phyloP scores from a whole-genome alignment of 2,113 vertebrate genomes.

The Perccottus glenii region DNA sequence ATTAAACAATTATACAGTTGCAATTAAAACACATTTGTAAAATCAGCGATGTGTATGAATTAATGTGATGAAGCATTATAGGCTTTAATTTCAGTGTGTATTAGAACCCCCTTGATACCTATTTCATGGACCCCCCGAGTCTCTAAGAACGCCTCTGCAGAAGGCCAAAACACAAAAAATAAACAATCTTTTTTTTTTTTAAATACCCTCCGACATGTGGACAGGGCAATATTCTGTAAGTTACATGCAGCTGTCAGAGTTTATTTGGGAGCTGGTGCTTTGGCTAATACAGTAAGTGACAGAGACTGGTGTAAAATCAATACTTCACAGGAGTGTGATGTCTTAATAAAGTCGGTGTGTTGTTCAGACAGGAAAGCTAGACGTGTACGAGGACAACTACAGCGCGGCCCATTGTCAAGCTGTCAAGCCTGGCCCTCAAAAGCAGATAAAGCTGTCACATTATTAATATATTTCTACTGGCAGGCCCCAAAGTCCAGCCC shows the following conservation, averaged over 20 bases:
- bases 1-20: no score
- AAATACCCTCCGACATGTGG: neutral
- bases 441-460: slow-evolving; percentile 87
- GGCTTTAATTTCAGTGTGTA: neutral
- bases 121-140: neutral
- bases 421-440: slow-evolving; percentile 81
- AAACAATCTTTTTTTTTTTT: neutral
- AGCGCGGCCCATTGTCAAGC: slow-evolving; percentile 80
- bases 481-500: slow-evolving; percentile 68
- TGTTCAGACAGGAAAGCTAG: slow-evolving; percentile 77
- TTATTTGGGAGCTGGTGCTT: slow-evolving; percentile 66
- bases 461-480: slow-evolving; percentile 86
- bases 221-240: slow-evolving; percentile 53
- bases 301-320: slow-evolving; percentile 78
- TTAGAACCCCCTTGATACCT: neutral
- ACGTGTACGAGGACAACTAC: slow-evolving; percentile 76
- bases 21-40: no score
- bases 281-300: slow-evolving; percentile 75
- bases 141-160: neutral
- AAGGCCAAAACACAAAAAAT: neutral
- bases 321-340: slow-evolving; percentile 79
- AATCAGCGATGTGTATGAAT: no score
- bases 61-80: neutral
- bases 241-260: slow-evolving; percentile 68
- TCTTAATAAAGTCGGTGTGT: slow-evolving; percentile 83